Base-by-base conservation (phyloP, 2,797 vertebrate species). In the Phataginus tricuspis region DNA sequence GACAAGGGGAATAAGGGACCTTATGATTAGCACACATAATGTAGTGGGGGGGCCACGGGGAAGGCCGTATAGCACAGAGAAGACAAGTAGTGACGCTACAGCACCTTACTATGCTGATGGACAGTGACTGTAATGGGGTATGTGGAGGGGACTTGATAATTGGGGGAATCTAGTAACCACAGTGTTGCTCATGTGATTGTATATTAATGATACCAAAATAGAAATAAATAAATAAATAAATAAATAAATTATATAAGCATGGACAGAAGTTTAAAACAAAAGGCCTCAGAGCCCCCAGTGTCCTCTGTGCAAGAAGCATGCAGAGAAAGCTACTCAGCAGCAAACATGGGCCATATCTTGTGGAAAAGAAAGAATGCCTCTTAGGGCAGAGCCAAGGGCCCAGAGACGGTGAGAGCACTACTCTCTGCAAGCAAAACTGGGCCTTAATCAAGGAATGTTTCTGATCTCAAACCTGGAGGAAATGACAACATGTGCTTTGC, bases 231-330 rank as follows among this genome's bases (percentile, higher is more conserved):
- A 8, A 45, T 45, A 45, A 45, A 45, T 45, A 82, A 68, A n/a
- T n/a, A 51, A 34, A 55, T 25, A 7, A 79, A 66, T 71, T 89
- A 63, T 66, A 86, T 6, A 83, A 92, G 42, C 27, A 63, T 78
- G 37, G 25, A 51, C 19, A 3, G 13, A 87, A 68, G 71, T 61
- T 31, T 77, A 51, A 84, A 90, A 83, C 10, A 29, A 63, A 90
- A 86, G n/a, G 21, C 45, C 27, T 86, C 51, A 63, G 21, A 86
- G 31, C 4, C 13, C 37, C n/a, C 23, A n/a, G 23, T 8, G 8
- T 78, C 49, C 25, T 90, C 63, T 86, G 63, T 63, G 16, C n/a
- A 86, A 83, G 61, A 92, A 86, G 68, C 37, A 94, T 77, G 51
- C 59, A 68, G 45, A 87, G 51, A 87, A 37, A n/a, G 11, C n/a